Conservation (phyloP, 2,888 invertebrate genomes). For the Dasysyrphus tricinctus region DNA sequence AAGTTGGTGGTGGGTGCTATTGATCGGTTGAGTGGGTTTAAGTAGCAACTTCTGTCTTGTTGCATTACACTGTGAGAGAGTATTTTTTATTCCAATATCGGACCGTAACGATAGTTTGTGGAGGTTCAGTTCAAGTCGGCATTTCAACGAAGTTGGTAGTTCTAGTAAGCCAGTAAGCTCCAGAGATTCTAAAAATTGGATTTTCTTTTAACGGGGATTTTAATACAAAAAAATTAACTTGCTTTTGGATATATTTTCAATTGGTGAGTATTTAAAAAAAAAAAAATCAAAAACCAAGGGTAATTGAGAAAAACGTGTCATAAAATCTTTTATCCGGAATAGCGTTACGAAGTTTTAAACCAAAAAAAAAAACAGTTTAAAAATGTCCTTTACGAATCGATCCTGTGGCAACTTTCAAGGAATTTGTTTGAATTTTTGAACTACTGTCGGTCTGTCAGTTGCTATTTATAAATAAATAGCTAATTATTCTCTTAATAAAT, state of each 20-base stretch:
- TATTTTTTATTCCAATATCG: conserved; percentile 49
- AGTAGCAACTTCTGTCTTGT: conserved; percentile 2
- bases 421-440: too few relatives aligned
- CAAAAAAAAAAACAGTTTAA: too few relatives aligned
- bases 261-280: background rate
- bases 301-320: too few relatives aligned
- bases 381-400: too few relatives aligned
- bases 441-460: too few relatives aligned
- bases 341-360: too few relatives aligned
- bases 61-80: conserved; percentile 14
- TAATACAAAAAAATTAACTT: background rate
- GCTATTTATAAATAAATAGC: too few relatives aligned
- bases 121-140: conserved; percentile 62
- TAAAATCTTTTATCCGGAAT: too few relatives aligned
- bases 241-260: background rate
- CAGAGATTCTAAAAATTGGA: too few relatives aligned
- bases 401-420: too few relatives aligned
- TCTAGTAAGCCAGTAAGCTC: background rate
- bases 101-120: conserved; percentile 9
- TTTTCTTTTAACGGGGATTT: background rate
- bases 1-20: conserved; percentile 35
- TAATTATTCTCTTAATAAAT: too few relatives aligned
- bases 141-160: conserved; percentile 50
- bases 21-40: conserved; percentile 73
- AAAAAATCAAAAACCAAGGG: background rate